A percentile compares a stretch with the other conserved stretches of the same genome.
Conservation (phyloP, 2,113 vertebrate species). For the Etia nguti region DNA sequence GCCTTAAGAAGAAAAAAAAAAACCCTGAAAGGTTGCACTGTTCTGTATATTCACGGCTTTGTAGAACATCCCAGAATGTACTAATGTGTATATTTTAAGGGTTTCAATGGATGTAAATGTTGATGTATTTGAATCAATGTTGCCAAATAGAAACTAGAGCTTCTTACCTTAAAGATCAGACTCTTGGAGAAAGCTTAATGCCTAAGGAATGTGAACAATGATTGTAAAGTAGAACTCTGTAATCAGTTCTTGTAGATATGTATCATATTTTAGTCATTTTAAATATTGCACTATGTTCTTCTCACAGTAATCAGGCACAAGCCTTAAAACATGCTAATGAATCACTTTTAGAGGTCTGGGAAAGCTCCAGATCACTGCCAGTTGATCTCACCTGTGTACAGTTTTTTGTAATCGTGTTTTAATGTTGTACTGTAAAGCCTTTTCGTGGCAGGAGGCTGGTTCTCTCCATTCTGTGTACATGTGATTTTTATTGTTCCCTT, state of each 20-base stretch:
- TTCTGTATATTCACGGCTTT: neutral
- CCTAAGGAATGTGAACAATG: slow-evolving; percentile 28
- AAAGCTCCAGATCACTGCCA: neutral
- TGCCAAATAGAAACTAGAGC: neutral
- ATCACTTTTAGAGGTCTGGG: neutral
- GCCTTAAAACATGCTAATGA: neutral
- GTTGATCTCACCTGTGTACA: neutral
- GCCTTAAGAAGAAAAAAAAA: neutral
- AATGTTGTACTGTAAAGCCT: neutral
- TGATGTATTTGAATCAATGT: neutral
- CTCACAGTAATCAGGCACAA: neutral
- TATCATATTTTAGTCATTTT: slow-evolving; percentile 1
- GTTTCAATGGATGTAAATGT: slow-evolving; percentile 40
- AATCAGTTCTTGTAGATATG: slow-evolving; percentile 18
- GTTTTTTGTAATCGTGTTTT: neutral
- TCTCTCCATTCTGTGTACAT: neutral
- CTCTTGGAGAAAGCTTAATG: neutral
- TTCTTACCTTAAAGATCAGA: neutral
- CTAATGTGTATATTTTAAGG: slow-evolving; percentile 20
- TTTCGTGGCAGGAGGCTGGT: neutral
- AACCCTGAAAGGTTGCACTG: neutral
- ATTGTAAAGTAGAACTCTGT: neutral
- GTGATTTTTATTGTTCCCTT: neutral
- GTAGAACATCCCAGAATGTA: slow-evolving; percentile 3
- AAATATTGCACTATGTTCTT: slow-evolving; percentile 16